These are phyloP conservation scores for Thaleichthys pacificus DNA, from an alignment of 2,797 vertebrate species.

Conservation along the genomic window DNA sequence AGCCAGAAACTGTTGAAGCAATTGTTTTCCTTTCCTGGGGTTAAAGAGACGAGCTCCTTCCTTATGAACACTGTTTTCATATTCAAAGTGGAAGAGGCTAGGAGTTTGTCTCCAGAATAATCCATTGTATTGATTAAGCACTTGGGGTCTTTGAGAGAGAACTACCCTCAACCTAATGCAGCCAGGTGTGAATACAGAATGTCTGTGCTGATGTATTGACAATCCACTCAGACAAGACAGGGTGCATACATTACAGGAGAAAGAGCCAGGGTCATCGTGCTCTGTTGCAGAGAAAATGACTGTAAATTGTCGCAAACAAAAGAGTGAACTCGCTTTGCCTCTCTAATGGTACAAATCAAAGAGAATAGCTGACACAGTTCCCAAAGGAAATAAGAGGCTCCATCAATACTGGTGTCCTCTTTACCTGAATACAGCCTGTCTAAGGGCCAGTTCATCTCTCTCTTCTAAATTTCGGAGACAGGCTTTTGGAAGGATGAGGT, in stretches of 20 bases:
- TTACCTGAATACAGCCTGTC: slow-evolving; percentile 32
- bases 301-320: slow-evolving; percentile 62
- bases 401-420: slow-evolving; percentile 22
- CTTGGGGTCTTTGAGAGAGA: slow-evolving; percentile 28
- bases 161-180: background rate
- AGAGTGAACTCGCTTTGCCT: slow-evolving; percentile 52
- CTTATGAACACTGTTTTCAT: too few species aligned
- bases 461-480: background rate
- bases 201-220: slow-evolving; percentile 64
- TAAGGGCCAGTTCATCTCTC: background rate
- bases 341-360: slow-evolving; percentile 53
- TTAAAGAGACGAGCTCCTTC: background rate
- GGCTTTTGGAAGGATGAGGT: too few species aligned
- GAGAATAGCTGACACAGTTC: slow-evolving; percentile 42
- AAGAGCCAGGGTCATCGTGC: slow-evolving; percentile 68
- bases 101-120: too few species aligned
- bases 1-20: slow-evolving; percentile 2
- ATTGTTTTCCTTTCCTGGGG: background rate
- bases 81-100: too few species aligned
- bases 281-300: slow-evolving; percentile 64
- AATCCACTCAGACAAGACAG: slow-evolving; percentile 54
- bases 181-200: slow-evolving; percentile 27
- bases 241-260: slow-evolving; percentile 62
- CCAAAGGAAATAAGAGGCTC: slow-evolving; percentile 40
- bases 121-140: slow-evolving; percentile 30